Base-by-base conservation (phyloP, 2,888 invertebrate genomes). In the Megaustenia siamemsis region DNA sequence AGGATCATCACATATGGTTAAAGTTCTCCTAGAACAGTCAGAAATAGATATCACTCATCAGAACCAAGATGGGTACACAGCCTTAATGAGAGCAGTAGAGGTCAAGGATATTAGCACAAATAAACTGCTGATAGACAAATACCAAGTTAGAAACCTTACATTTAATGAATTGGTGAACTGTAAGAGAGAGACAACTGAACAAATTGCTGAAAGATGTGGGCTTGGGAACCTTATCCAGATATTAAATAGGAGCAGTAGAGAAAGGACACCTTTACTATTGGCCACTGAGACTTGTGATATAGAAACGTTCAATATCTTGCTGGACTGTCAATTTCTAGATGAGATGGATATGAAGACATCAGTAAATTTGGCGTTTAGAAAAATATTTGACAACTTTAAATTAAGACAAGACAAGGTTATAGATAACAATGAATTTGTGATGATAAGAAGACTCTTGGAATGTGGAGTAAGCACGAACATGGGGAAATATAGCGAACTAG, bases 121-220 rank as follows among this genome's bases (percentile, higher is more conserved):
- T 24, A 69, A 69, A 69, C 21, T 69, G 24, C n/a, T 69, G n/a
- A 15, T 69, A 15, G 69, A 69, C 6, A 18, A 15, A 28, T 5
- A 66, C 66, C 32, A n/a, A 5, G 28, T 15, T n/a, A 28, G 28
- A 4, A 28, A 21, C 12, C 12, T 12, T n/a, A 32, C 1, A 32
- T 15, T 66, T n/a, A 15, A 28, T 6, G n/a, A 28, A 32, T 12
- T 28, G 1, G 8, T 66, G 12, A 66, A 66, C 66, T 28, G 32
- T 15, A 66, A 15, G 28, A 32, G 66, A 32, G 66, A 66, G 28
- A 66, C 21, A n/a, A 32, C 28, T 32, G 28, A 66, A 12, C 66
- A 66, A 66, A 32, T 66, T 66, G 66, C 69, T 43, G 49, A 73
- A 45, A 73, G 73, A 45, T 73, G 28, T 73, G 73, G 73, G n/a